A percentile compares a stretch with the other conserved stretches of the same genome.
Evolutionary conservation across 2,113 vertebrate genomes (phyloP).

Genomic region (Megaptera novaeangliae): DNA sequence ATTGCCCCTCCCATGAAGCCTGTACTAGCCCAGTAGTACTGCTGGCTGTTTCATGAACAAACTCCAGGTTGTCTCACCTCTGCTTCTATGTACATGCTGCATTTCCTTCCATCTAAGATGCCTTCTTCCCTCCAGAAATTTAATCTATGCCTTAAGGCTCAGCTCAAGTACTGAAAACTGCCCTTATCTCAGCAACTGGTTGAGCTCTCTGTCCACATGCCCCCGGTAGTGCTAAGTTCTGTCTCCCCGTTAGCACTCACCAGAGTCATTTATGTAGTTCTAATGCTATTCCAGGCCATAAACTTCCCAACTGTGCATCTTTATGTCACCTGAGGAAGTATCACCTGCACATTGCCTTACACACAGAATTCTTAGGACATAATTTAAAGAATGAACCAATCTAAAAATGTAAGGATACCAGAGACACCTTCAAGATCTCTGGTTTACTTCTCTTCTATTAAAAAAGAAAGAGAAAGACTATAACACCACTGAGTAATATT

Average conservation of each 20-base stretch:
- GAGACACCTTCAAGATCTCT: neutral
- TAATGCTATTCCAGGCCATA: neutral
- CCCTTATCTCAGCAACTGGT: neutral
- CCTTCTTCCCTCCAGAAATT: neutral
- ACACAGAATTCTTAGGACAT: neutral
- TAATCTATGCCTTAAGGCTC: neutral
- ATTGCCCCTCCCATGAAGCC: neutral
- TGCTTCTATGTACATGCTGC: neutral
- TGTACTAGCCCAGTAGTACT: neutral
- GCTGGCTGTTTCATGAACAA: neutral
- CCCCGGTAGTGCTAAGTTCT: neutral
- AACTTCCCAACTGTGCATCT: neutral
- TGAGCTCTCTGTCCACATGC: neutral
- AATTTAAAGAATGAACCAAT: neutral
- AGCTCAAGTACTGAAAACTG: neutral
- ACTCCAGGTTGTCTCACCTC: neutral
- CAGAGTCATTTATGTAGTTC: neutral
- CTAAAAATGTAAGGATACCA: neutral
- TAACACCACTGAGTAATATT: neutral
- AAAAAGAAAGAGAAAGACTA: neutral
- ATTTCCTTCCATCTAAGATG: neutral
- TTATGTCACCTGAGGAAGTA: neutral
- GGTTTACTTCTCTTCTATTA: neutral
- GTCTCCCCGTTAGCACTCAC: neutral
- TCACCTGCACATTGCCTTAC: neutral